Evolutionary conservation across 2,113 vertebrate species (phyloP).

Genomic region (Rousettus leschenaultii): DNA sequence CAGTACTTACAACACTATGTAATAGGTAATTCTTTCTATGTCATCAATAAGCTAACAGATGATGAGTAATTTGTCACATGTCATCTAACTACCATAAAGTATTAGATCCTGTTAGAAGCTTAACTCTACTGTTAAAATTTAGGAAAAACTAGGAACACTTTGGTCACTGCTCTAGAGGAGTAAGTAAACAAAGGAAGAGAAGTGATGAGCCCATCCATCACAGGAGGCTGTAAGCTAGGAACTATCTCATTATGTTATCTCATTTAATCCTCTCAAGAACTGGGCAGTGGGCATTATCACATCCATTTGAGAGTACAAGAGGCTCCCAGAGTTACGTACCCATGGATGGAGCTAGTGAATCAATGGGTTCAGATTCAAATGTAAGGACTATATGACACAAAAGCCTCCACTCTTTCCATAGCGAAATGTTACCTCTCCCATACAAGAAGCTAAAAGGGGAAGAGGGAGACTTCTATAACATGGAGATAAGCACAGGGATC

Average conservation of each 20-base stretch:
- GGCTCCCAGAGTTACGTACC: background rate
- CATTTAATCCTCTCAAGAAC: background rate
- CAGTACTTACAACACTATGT: background rate
- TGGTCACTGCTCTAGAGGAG: background rate
- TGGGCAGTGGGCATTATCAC: background rate
- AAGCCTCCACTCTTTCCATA: background rate
- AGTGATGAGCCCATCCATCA: too few relatives aligned
- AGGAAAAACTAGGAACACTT: background rate
- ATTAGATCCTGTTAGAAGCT: background rate
- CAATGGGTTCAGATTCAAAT: background rate
- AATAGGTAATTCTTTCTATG: background rate
- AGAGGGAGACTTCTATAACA: background rate
- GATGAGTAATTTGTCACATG: background rate
- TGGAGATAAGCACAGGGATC: background rate
- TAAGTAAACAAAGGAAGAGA: background rate
- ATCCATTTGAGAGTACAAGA: background rate
- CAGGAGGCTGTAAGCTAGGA: background rate
- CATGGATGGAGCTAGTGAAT: background rate
- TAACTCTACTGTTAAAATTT: conserved; percentile 4
- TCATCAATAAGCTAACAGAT: background rate
- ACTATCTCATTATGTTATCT: background rate
- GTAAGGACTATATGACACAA: background rate
- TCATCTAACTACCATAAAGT: background rate
- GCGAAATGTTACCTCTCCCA: background rate
- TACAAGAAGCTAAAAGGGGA: background rate